phyloP scores from a whole-genome alignment of 2,888 invertebrate genomes.

The Torymus tubicola region DNA sequence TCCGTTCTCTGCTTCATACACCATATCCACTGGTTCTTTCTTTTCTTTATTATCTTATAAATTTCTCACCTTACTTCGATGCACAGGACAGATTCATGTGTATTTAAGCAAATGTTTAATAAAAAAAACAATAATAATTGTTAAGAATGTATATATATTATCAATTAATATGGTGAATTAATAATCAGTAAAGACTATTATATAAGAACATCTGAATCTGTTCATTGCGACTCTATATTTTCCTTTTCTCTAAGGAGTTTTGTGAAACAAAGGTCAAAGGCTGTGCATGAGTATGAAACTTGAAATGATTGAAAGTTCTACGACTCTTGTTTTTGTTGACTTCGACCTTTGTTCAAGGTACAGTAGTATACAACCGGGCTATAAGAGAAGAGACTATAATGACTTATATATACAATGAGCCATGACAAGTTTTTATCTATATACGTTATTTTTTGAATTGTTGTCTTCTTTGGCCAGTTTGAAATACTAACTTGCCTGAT shows the following conservation, averaged over 20 bases:
- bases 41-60: background rate
- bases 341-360: conserved; percentile 12
- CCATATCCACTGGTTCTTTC: conserved; percentile 12
- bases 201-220: conserved; percentile 6
- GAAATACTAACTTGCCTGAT: background rate
- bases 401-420: background rate
- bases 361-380: conserved; percentile 1
- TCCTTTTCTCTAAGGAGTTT: conserved; percentile 8
- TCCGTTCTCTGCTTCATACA: conserved; percentile 50
- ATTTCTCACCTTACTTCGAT: background rate
- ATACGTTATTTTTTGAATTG: background rate
- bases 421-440: background rate
- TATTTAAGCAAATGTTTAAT: background rate
- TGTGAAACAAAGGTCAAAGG: conserved; percentile 2
- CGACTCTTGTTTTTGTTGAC: conserved; percentile 23
- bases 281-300: no score
- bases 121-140: no score
- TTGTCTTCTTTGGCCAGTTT: background rate
- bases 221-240: conserved; percentile 3
- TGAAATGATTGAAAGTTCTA: background rate
- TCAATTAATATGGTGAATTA: no score
- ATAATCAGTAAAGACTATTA: no score
- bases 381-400: conserved; percentile 1
- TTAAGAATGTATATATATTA: no score
- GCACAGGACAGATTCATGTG: background rate